Evolutionary conservation across 1,140 invertebrate genomes (phyloP).

Genomic region (Aphidius gifuensis): DNA sequence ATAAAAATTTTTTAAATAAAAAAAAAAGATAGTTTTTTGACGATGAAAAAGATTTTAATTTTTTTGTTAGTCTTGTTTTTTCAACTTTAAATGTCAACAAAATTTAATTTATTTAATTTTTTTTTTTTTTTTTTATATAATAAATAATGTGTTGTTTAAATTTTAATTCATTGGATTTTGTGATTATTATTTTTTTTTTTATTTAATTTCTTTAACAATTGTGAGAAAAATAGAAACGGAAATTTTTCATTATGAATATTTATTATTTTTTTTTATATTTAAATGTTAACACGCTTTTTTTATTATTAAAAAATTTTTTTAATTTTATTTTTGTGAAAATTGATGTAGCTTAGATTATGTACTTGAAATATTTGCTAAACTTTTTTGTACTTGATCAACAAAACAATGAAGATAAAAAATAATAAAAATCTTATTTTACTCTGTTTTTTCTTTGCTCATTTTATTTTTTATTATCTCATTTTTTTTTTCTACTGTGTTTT

Average conservation of each 20-base stretch:
- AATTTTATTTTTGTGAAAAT: too few species aligned
- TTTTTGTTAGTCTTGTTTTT: neutral
- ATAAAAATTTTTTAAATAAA: neutral
- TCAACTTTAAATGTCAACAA: constrained; percentile 2
- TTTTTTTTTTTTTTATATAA: constrained; percentile 3
- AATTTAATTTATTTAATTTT: constrained; percentile 1
- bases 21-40: constrained; percentile 1
- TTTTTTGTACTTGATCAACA: neutral
- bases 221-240: too few species aligned
- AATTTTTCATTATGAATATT: too few species aligned
- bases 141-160: neutral
- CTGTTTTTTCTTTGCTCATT: neutral
- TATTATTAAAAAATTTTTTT: too few species aligned
- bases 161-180: too few species aligned
- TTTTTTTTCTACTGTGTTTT: neutral
- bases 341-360: too few species aligned
- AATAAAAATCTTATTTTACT: constrained; percentile 3
- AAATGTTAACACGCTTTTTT: too few species aligned
- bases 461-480: constrained; percentile 1
- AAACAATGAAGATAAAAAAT: constrained; percentile 11
- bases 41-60: constrained; percentile 8
- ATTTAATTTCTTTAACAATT: too few species aligned
- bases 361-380: too few species aligned
- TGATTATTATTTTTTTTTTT: too few species aligned
- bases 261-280: too few species aligned